Evolutionary conservation across 2,888 invertebrate genomes (phyloP), one percentile per base, ranked within the genome.

Genomic region (Drosophila quinaria): DNA sequence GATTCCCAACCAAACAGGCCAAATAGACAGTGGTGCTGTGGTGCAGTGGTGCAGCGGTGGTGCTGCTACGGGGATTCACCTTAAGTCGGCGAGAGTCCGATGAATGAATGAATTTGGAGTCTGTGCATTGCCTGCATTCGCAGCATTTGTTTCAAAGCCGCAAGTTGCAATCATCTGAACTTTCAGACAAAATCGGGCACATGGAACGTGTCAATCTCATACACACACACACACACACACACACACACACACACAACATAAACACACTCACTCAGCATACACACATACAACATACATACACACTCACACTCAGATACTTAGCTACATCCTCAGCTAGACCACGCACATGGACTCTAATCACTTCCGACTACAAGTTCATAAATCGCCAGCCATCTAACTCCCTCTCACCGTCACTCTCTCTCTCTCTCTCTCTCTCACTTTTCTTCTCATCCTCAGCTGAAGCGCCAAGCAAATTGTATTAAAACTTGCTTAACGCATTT

Each of bases 181-280:
- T 78, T 70, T 70, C 67, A 50, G 70, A 65, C 62, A 56, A 67
- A 67, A 80, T 81, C 70, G 70, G 51, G 81, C 59, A 66, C 75
- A 75, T 76, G 89, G 89, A 87, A 89, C 84, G 84, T 85, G 84
- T 85, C 89, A 89, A 85, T 87, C 76, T 71, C 62, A 78, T 71
- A 83, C 80, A 80, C 70, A 72, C 41, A 68, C 51, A 72, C 50
- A 66, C 52, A 74, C 42, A 52, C 31, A 60, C 49, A 50, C 19
- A 62, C 33, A 65, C 46, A 67, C 65, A 74, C 64, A 63, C 42
- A 64, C 22, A 35, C 65, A 61, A 4, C 62, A 78, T 71, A 83
- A 77, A 80, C 70, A 72, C 41, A 67, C 51, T 67, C 47, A 66
- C 52, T 70, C 42, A 50, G 22, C 5, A 22, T 22, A 22, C 31